Base-by-base conservation (phyloP, 2,113 vertebrate genomes). In the Corythoichthys intestinalis region DNA sequence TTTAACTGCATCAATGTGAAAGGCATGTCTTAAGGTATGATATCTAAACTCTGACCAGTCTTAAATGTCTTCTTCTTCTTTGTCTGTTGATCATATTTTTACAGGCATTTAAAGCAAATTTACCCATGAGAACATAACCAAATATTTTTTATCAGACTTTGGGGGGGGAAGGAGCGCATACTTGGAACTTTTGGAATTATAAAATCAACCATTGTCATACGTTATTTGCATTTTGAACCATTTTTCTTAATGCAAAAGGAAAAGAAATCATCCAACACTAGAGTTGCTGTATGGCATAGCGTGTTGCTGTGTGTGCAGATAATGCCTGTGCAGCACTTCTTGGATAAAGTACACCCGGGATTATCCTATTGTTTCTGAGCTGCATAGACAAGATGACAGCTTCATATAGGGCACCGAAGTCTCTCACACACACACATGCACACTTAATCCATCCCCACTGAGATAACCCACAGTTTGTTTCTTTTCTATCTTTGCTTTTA, bases 281-380 rank as follows among this genome's bases (percentile, higher is more conserved):
- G 4, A 28, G 53, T 56, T 56, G 53, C 53, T 68, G 64, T 37
- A 15, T 77, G 70, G 14, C 58, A 13, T 70, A 54, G 60, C 71
- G 69, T 58, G 64, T 49, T 70, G 62, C 58, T 56, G 46, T 52
- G 72, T 62, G 66, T 48, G 66, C 34, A 57, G 53, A 77, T 76
- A 72, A 44, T 82, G 90, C 89, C 81, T 74, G 76, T 79, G 74
- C 83, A 89, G 89, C 89, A 90, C 71, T 87, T 77, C 69, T 75
- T 34, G 83, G 87, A 91, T 91, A 91, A 92, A 82, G 72, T 35
- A 73, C 67, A 71, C 73, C 70, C 66, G 52, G 88, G 92, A 91
- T 92, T 91, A 93, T 88, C 79, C 81, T 84, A 87, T 91, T 92
- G 87, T 85, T 85, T 79, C 71, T 72, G 81, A 73, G 81, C 74